Evolutionary conservation across 2,888 invertebrate species (phyloP).

Genomic region (Anthophora plumipes): DNA sequence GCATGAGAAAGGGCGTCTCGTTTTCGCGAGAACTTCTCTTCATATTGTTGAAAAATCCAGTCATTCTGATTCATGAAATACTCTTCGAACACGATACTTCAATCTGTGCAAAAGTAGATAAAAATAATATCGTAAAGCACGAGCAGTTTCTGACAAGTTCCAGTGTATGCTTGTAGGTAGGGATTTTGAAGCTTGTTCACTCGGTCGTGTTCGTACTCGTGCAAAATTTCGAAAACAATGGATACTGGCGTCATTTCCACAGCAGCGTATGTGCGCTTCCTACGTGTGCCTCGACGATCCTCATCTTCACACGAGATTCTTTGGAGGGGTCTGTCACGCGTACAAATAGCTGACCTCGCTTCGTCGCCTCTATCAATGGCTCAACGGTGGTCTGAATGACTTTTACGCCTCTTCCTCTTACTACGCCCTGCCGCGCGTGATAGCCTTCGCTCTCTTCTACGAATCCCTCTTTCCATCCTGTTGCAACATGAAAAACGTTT

Average conservation of each 20-base stretch:
- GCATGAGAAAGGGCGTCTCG: too few relatives aligned
- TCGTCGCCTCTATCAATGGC: conserved; percentile 83
- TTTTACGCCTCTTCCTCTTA: conserved; percentile 77
- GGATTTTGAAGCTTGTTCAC: conserved; percentile 33
- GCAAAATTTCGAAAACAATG: conserved; percentile 30
- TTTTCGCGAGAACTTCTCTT: too few relatives aligned
- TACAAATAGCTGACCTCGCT: conserved; percentile 84
- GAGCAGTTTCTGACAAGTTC: conserved; percentile 39
- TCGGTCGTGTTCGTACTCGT: conserved; percentile 9
- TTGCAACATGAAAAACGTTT: too few relatives aligned
- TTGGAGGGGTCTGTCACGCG: conserved; percentile 83
- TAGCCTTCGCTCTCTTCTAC: conserved; percentile 59
- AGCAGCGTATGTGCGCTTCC: too few relatives aligned
- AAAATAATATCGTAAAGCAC: conserved; percentile 50
- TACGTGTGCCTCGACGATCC: too few relatives aligned
- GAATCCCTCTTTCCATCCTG: background rate
- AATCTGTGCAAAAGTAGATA: too few relatives aligned
- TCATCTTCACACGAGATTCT: conserved; percentile 76
- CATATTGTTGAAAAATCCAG: too few relatives aligned
- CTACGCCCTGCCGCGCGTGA: conserved; percentile 74
- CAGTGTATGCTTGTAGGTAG: conserved; percentile 45
- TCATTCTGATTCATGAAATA: too few relatives aligned
- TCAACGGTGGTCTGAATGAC: conserved; percentile 79
- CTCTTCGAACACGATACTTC: too few relatives aligned
- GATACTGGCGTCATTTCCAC: too few relatives aligned